These are phyloP conservation scores for Calypte anna DNA, from an alignment of 2,113 vertebrate species.

Conservation along the genomic window DNA sequence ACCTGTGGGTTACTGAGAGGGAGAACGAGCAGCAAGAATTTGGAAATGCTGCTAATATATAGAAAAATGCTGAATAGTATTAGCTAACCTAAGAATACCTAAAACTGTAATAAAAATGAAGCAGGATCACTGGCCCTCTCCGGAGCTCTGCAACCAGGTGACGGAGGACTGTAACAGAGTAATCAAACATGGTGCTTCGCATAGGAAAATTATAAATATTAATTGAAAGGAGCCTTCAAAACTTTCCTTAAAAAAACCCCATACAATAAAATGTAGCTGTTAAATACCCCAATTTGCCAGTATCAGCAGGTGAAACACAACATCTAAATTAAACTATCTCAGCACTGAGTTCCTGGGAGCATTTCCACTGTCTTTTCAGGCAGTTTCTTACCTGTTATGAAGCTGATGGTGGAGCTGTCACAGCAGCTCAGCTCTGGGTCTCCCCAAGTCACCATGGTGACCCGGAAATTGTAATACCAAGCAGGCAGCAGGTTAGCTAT, in stretches of 20 bases:
- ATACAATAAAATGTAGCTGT: not conserved
- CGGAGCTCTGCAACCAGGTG: not conserved
- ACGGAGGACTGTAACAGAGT: not conserved
- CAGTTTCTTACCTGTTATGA: constrained; percentile 85
- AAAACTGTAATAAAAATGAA: not conserved
- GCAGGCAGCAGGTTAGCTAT: constrained; percentile 91
- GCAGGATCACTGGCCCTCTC: not conserved
- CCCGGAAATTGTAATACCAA: constrained; percentile 96
- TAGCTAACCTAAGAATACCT: not conserved
- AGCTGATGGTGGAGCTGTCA: constrained; percentile 90
- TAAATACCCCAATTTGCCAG: not conserved
- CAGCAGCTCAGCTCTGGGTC: constrained; percentile 92
- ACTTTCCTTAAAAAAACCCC: not conserved
- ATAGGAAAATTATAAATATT: not conserved
- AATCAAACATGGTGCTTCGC: not conserved
- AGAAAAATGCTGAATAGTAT: not conserved
- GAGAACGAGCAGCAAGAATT: not conserved
- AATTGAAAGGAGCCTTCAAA: not conserved
- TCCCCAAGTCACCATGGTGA: constrained; percentile 96
- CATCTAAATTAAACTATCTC: not conserved
- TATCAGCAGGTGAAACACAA: not conserved
- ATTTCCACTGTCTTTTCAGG: not conserved
- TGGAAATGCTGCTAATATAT: not conserved
- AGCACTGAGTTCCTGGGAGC: not conserved
- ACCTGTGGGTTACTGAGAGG: not conserved